Base-by-base conservation (phyloP, 2,113 vertebrate genomes). In the Gobius niger region DNA sequence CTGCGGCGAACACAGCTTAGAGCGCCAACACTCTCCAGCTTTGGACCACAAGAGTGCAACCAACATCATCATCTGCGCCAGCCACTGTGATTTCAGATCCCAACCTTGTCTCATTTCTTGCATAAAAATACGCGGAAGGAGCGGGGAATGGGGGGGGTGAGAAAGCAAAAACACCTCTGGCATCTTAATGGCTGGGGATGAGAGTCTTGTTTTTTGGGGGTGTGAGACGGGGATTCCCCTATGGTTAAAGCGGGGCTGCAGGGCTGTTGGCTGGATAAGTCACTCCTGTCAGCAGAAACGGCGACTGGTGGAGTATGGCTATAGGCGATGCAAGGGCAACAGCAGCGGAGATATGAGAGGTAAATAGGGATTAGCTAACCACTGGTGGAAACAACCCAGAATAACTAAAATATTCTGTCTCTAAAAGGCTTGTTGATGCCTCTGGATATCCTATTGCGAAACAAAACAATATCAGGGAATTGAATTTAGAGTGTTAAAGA, bases 211-310 rank as follows among this genome's bases (percentile, higher is more conserved):
- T 85, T 82, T 85, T 64, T 34, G 24, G 42, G 63, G 68, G 75
- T 63, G 77, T 49, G 53, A 66, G 50, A 62, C 12, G 78, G 82
- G 76, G 72, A 59, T 72, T 84, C 63, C 79, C 83, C 65, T 16
- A 77, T 77, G 83, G 68, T 83, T 87, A 76, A 83, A 87, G 69
- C 73, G 57, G 65, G 57, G 83, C 83, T 87, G 76, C 72, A 77
- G 75, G 82, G 86, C 73, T 84, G 68, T 82, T 80, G 74, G 72
- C 75, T 73, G 72, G 70, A 81, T 81, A 78, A 89, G 83, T 80
- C 84, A 83, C 82, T 82, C 77, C 77, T 82, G 84, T 88, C 85
- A 88, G 85, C 82, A 86, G 82, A 87, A 84, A 83, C 62, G 67
- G 82, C 62, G 82, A 79, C 82, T 84, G 67, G 82, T 75, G 70